These are phyloP conservation scores for Drosophila vallismaia DNA, from an alignment of 2,888 invertebrate genomes.

Conservation along the genomic window DNA sequence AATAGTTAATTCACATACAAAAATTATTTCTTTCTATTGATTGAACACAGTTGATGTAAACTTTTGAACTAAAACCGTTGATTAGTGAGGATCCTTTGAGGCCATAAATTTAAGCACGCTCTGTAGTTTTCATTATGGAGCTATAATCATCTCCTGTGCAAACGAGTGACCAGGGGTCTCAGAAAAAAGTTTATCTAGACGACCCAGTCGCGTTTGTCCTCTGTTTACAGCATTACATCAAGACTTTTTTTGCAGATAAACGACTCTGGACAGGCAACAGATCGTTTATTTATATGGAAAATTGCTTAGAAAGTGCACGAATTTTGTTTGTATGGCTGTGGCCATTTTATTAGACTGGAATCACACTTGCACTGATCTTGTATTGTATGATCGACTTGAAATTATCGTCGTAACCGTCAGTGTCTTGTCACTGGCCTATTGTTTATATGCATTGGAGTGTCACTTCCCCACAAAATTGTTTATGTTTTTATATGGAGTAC, in stretches of 20 bases:
- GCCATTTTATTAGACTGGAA: neutral
- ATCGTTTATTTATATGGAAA: constrained; percentile 61
- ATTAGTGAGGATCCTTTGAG: too few species aligned
- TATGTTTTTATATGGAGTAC: constrained; percentile 14
- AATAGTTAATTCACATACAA: too few species aligned
- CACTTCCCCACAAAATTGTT: constrained; percentile 30
- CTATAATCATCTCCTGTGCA: too few species aligned
- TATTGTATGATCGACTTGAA: constrained; percentile 49
- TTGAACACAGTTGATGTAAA: too few species aligned
- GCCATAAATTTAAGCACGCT: too few species aligned
- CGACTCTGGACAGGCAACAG: constrained; percentile 38
- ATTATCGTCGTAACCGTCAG: constrained; percentile 65
- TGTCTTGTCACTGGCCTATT: constrained; percentile 67
- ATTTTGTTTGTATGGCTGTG: neutral
- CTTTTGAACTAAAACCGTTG: too few species aligned
- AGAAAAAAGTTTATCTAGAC: constrained; percentile 53
- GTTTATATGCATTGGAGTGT: constrained; percentile 56
- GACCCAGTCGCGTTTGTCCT: constrained; percentile 58
- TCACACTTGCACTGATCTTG: constrained; percentile 13
- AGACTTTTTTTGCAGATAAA: constrained; percentile 51
- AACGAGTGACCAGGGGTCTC: neutral
- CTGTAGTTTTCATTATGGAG: too few species aligned
- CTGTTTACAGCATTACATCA: constrained; percentile 65
- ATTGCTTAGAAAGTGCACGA: constrained; percentile 33
- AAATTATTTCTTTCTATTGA: too few species aligned